phyloP scores from a whole-genome alignment of 2,797 vertebrate genomes.

The Poeciliopsis turneri region DNA sequence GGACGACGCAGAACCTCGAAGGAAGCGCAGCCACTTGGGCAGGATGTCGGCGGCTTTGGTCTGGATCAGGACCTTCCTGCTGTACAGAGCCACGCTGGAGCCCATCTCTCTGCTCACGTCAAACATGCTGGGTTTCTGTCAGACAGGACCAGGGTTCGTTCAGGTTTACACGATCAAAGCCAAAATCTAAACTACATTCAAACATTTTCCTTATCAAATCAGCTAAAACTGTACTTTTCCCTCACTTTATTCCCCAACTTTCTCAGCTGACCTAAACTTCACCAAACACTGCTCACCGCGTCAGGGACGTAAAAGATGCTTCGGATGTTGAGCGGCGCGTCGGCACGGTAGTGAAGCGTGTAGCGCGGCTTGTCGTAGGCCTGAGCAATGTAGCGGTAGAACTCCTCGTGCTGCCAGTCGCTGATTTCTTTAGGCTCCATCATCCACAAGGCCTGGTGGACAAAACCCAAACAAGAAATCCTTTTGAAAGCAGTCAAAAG shows the following conservation, averaged over 20 bases:
- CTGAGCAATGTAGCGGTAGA: slow-evolving; percentile 92
- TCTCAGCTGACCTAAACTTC: background rate
- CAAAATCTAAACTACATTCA: background rate
- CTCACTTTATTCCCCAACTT: background rate
- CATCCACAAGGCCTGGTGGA: slow-evolving; percentile 91
- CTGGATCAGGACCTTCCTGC: slow-evolving; percentile 95
- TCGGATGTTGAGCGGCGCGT: slow-evolving; percentile 94
- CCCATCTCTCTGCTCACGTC: slow-evolving; percentile 96
- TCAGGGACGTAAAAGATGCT: slow-evolving; percentile 97
- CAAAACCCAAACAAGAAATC: background rate
- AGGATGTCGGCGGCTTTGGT: slow-evolving; percentile 93
- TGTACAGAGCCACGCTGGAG: slow-evolving; percentile 91
- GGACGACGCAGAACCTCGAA: slow-evolving; percentile 81
- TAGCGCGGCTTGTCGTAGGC: slow-evolving; percentile 92
- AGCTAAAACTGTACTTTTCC: background rate
- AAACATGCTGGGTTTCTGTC: slow-evolving; percentile 95
- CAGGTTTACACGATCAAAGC: background rate
- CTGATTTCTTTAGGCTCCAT: slow-evolving; percentile 93
- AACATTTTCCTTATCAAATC: background rate
- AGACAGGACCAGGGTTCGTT: background rate
- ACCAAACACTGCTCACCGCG: slow-evolving; percentile 70
- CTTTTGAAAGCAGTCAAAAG: background rate
- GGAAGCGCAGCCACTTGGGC: slow-evolving; percentile 96
- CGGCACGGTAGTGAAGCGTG: slow-evolving; percentile 90
- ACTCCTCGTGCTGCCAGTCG: slow-evolving; percentile 94